Percentiles rank a stretch among this genome's conserved stretches.
These are phyloP conservation scores for Mormyrops boulengeri DNA, from an alignment of 2,797 vertebrate species.

Conservation along the genomic window DNA sequence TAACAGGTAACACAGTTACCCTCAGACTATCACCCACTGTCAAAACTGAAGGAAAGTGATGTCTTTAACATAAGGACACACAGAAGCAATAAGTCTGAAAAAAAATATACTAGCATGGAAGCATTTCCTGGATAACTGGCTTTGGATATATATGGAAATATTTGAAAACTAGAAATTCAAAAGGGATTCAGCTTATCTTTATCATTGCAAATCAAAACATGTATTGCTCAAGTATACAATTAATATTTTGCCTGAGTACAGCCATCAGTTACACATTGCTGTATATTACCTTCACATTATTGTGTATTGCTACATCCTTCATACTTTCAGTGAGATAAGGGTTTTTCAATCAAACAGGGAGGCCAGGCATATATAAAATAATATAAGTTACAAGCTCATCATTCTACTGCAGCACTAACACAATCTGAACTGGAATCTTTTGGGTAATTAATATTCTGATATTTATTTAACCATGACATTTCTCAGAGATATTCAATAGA, in stretches of 20 bases:
- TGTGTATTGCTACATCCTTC: not conserved
- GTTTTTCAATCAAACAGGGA: not conserved
- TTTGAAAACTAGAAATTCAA: not conserved
- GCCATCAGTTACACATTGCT: not conserved
- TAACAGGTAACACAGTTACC: not conserved
- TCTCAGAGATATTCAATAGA: not conserved
- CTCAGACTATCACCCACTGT: not conserved
- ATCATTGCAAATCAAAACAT: not conserved
- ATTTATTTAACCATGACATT: not conserved
- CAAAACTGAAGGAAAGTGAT: not conserved
- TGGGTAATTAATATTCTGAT: constrained; percentile 1
- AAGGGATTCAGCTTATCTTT: not conserved
- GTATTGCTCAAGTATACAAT: not conserved
- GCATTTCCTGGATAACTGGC: not conserved
- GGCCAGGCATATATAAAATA: not conserved
- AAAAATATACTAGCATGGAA: not conserved
- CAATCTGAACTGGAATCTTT: not conserved
- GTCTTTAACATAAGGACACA: not conserved
- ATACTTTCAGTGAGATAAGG: not conserved
- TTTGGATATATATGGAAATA: not conserved
- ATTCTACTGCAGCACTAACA: not conserved
- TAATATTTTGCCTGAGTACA: not conserved
- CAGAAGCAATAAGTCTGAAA: not conserved
- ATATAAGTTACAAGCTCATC: not conserved
- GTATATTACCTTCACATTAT: not conserved